Percentiles rank a stretch among this genome's conserved stretches.
Conservation (phyloP, 2,797 vertebrate genomes). For the Cichlasoma orientale region DNA sequence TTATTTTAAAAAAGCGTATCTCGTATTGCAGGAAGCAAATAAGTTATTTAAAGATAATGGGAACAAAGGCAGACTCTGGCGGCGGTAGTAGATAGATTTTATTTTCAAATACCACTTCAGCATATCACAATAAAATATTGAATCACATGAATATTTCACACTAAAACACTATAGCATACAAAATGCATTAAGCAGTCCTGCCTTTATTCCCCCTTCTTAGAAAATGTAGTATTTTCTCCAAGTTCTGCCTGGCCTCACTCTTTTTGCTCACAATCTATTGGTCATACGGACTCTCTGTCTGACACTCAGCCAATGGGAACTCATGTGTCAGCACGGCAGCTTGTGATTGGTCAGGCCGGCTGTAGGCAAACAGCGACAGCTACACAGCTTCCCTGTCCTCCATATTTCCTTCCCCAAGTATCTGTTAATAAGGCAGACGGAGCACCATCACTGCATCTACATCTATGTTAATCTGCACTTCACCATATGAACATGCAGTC, state of each 20-base stretch:
- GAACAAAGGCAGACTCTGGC: constrained; percentile 46
- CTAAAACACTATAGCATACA: constrained; percentile 68
- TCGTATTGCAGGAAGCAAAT: constrained; percentile 13
- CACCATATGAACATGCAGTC: constrained; percentile 65
- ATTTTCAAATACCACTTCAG: constrained; percentile 65
- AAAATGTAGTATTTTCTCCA: constrained; percentile 38
- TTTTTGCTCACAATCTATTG: constrained; percentile 26
- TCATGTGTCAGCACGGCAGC: constrained; percentile 17
- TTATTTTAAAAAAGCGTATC: constrained; percentile 21
- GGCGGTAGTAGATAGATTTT: constrained; percentile 52
- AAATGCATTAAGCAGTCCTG: constrained; percentile 64
- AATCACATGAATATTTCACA: constrained; percentile 78
- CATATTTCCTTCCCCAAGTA: constrained; percentile 12
- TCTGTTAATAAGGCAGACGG: constrained; percentile 48
- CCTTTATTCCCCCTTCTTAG: constrained; percentile 47
- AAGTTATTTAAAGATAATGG: constrained; percentile 20
- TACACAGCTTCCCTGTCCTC: constrained; percentile 17
- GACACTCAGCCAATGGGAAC: constrained; percentile 41
- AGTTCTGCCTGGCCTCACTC: constrained; percentile 1
- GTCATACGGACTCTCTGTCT: constrained; percentile 37
- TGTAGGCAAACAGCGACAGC: constrained; percentile 32
- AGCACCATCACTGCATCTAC: constrained; percentile 58
- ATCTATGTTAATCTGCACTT: constrained; percentile 62
- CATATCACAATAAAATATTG: constrained; percentile 79
- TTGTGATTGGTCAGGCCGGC: constrained; percentile 42